These are phyloP conservation scores for Catostylus mosaicus DNA, from an alignment of 30 jellyfish, hydroid and myxozoan genomes.

Conservation along the genomic window DNA sequence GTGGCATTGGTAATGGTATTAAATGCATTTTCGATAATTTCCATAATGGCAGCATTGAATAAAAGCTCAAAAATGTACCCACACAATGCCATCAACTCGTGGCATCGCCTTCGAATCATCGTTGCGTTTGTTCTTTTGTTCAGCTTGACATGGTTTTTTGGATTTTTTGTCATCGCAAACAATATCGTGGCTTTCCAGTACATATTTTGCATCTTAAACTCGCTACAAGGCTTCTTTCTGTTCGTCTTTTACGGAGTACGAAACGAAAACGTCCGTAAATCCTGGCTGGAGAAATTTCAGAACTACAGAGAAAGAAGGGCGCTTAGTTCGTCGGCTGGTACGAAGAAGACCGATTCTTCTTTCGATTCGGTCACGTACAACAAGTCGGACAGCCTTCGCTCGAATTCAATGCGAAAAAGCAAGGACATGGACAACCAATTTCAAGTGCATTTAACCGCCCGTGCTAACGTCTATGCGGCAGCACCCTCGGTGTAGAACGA, in stretches of 20 bases:
- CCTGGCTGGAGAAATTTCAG: conserved; percentile 69
- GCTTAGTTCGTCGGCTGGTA: conserved; percentile 33
- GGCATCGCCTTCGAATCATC: conserved; percentile 80
- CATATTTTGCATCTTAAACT: conserved; percentile 79
- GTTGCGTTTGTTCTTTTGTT: conserved; percentile 83
- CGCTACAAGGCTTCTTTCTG: conserved; percentile 81
- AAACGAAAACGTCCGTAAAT: conserved; percentile 79
- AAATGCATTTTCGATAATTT: conserved; percentile 60
- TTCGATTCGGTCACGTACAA: conserved; percentile 67
- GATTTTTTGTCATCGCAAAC: conserved; percentile 73
- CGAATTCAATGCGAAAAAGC: conserved; percentile 19
- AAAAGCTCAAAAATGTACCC: conserved; percentile 80
- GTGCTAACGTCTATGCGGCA: conserved; percentile 47
- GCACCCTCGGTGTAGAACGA: conserved; percentile 1
- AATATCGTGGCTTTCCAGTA: conserved; percentile 82
- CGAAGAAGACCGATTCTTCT: conserved; percentile 61
- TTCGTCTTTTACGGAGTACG: conserved; percentile 81
- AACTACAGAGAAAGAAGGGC: conserved; percentile 7
- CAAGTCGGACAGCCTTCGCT: conserved; percentile 56
- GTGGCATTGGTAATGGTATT: conserved; percentile 57
- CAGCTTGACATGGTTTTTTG: conserved; percentile 92
- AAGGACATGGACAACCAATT: conserved; percentile 33
- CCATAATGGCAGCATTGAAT: conserved; percentile 67
- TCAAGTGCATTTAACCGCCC: conserved; percentile 28
- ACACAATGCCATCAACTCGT: conserved; percentile 59